Percentiles rank a stretch among this genome's conserved stretches.
Evolutionary conservation across 2,797 vertebrate species (phyloP).

Genomic region (Pygocentrus nattereri): DNA sequence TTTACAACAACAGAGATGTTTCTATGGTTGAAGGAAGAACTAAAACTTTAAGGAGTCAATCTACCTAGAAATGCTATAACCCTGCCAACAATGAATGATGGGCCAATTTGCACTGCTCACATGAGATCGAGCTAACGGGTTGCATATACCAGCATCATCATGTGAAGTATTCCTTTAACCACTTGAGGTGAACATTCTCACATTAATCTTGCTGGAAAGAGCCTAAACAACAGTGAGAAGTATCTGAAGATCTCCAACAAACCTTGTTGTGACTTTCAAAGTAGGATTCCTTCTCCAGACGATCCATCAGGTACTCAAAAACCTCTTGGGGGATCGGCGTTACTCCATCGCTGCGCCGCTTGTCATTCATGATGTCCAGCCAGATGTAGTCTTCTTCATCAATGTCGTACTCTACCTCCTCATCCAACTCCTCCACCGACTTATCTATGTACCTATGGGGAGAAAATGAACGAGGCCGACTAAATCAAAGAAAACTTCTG

Average conservation of each 20-base stretch:
- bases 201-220: not conserved
- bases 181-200: not conserved
- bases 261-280: conserved; percentile 99
- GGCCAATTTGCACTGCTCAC: not conserved
- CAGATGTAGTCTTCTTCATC: conserved; percentile 99
- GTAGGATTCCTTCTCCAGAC: conserved; percentile 97
- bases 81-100: too few relatives aligned
- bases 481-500: not conserved
- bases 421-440: conserved; percentile 96
- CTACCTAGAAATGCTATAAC: not conserved
- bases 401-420: conserved; percentile 98
- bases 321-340: conserved; percentile 96
- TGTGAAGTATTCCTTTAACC: not conserved
- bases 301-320: conserved; percentile 98
- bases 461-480: not conserved
- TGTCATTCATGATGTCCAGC: conserved; percentile 99
- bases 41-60: not conserved
- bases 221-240: not conserved
- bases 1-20: not conserved
- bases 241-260: not conserved
- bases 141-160: not conserved
- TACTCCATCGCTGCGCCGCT: conserved; percentile 91
- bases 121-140: too few relatives aligned
- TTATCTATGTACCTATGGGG: conserved; percentile 94
- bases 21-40: not conserved